These are phyloP conservation scores for Fratercula arctica DNA, from an alignment of 2,797 vertebrate genomes.

Conservation along the genomic window DNA sequence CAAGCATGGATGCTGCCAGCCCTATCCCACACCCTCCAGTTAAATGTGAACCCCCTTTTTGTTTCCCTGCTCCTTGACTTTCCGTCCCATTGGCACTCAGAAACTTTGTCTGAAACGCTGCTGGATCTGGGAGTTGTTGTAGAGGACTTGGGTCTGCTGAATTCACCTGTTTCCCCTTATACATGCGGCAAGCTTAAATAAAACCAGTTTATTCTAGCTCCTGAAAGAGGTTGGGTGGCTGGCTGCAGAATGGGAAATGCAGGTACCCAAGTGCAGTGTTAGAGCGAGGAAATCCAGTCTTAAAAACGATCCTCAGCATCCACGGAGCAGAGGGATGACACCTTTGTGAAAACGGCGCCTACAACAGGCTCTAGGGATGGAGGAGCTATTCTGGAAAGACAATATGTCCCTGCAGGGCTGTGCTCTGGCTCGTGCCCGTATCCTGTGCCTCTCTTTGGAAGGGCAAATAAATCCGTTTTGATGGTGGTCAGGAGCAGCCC, in stretches of 20 bases:
- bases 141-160: neutral
- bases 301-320: neutral
- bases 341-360: accelerated
- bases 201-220: neutral
- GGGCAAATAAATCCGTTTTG: neutral
- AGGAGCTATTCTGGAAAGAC: neutral
- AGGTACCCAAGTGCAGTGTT: neutral
- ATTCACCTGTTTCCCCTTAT: neutral
- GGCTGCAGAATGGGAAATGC: neutral
- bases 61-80: neutral
- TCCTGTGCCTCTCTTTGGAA: neutral
- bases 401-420: accelerated
- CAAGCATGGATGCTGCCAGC: accelerated
- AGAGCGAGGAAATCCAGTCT: neutral
- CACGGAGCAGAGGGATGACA: neutral
- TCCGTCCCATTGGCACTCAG: accelerated
- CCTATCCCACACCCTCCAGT: neutral
- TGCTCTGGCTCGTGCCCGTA: neutral
- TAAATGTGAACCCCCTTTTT: neutral
- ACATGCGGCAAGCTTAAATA: neutral
- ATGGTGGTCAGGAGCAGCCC: too few relatives aligned
- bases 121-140: neutral
- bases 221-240: neutral
- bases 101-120: neutral
- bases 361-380: neutral